Base-by-base conservation (phyloP, 2,888 invertebrate species). In the Ametastegia equiseti region DNA sequence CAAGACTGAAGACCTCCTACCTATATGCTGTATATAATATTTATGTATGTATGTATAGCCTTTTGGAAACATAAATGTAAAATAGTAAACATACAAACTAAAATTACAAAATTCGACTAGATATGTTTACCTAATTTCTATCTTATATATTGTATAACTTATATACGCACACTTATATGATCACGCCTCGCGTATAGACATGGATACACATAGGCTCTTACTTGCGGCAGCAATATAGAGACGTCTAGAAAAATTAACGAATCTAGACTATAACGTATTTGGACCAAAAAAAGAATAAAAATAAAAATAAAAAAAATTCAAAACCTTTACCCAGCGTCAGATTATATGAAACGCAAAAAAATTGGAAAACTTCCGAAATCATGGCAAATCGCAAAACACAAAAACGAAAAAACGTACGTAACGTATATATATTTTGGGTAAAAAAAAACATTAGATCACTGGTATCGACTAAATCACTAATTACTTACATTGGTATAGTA, bases 81-180 rank as follows among this genome's bases (percentile, higher is more conserved):
- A 45, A 71, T 71, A 71, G 15, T 30, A 60, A 13, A 60, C 23
- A 47, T 45, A 47, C 27, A 71, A 27, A 45, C 47, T 45, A 71
- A 80, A 42, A 23, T 67, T 63, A 71, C 63, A 84, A 83, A 82
- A 69, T 80, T 86, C 84, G 87, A 87, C 87, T 87, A 87, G 87
- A 87, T 82, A 82, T 81, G 80, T 84, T 71, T 82, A 82, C 82
- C 80, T 84, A 85, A 81, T 82, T 81, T 73, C 83, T 85, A 85
- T 81, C 75, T 82, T 67, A 60, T 19, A 60, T 67, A 47, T 23
- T 71, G 36, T 30, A 47, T 63, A 27, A 30, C 27, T 30, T 75
- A 75, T 27, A 30, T 50, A 47, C n/a, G 50, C 50, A 50, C 36
- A 78, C 23, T 33, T 33, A n/a, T n/a, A n/a, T n/a, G n/a, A n/a